These are phyloP conservation scores for Cheilosia impressa DNA, from an alignment of 2,888 invertebrate genomes.

Conservation along the genomic window DNA sequence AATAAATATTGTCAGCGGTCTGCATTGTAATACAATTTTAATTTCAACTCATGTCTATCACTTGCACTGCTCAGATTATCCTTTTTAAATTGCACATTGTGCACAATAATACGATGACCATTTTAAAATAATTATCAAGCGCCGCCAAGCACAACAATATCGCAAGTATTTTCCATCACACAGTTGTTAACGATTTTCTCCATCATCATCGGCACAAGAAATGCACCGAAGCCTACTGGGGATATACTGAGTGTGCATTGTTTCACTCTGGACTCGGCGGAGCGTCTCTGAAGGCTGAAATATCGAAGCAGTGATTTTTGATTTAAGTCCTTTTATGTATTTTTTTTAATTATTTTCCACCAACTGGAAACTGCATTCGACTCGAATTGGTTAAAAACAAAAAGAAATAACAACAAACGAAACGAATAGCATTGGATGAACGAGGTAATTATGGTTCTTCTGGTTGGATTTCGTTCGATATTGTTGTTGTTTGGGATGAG, in stretches of 20 bases:
- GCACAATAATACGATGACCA: conserved; percentile 60
- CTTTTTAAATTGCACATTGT: conserved; percentile 58
- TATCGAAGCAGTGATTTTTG: conserved; percentile 78
- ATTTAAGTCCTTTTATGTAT: conserved; percentile 72
- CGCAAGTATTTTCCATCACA: conserved; percentile 4
- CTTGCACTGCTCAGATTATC: conserved; percentile 54
- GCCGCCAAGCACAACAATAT: conserved; percentile 48
- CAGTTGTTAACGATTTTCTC: conserved; percentile 48
- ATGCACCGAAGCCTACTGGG: background rate
- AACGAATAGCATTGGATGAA: conserved; percentile 35
- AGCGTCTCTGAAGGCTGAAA: conserved; percentile 21
- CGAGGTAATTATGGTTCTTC: conserved; percentile 63
- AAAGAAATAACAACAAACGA: conserved; percentile 35
- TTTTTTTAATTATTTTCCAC: conserved; percentile 58
- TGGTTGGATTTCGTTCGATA: conserved; percentile 32
- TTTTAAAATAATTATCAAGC: conserved; percentile 70
- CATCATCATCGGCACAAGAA: conserved; percentile 21
- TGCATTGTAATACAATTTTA: conserved; percentile 35
- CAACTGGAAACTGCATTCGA: conserved; percentile 55
- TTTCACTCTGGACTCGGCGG: background rate
- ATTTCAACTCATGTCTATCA: conserved; percentile 50
- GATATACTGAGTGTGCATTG: conserved; percentile 5
- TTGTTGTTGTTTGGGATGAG: conserved; percentile 23
- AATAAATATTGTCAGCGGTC: conserved; percentile 17
- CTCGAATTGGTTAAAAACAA: conserved; percentile 43